Evolutionary conservation across 64 coral and sea anemone genomes (phyloP), one percentile per base, ranked within the genome.

Genomic region (Actinia tenebrosa): DNA sequence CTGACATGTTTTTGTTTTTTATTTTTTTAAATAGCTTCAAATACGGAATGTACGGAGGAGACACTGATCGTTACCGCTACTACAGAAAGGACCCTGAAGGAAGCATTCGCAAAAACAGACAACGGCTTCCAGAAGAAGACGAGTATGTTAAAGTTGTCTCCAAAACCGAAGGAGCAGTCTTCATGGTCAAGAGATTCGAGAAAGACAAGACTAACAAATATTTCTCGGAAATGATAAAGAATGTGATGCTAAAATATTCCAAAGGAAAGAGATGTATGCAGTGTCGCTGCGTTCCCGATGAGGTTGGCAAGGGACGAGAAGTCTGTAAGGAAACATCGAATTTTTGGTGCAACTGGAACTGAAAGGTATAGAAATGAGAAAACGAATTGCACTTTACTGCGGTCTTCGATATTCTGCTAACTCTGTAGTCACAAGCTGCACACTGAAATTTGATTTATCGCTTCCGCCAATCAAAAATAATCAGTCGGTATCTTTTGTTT

Each of bases 121-220:
- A 90, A 27, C 54, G 59, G 14, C 68, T 91, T 14, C 86, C 86
- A 22, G 4, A 45, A 19, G 56, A 80, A 46, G 89, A 95, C 71
- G 93, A 91, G 45, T 95, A 95, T 27, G 56, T 84, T 13, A 86
- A 90, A 88, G 82, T 95, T 19, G 17, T 95, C 3, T 47, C 30
- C 1, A 22, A 95, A 63, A 95, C 93, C 15, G 56, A 56, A 44
- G 93, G 93, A 11, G 93, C 89, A 37, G 86, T 84, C 14, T 87
- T 95, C 44, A 85, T 88, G 22, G 22, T 95, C 26, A 95, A 95
- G 55, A 44, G 19, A 17, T 83, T 95, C 27, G 89, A 95, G 52
- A 52, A 27, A 59, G 63, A 44, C 3, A 46, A 25, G 27, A 62
- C 77, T 4, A 16, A 83, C 15, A 23, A 20, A 15, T 19, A 91